These are phyloP conservation scores for Sinelater perroti DNA, from an alignment of 2,888 invertebrate genomes.

Conservation along the genomic window DNA sequence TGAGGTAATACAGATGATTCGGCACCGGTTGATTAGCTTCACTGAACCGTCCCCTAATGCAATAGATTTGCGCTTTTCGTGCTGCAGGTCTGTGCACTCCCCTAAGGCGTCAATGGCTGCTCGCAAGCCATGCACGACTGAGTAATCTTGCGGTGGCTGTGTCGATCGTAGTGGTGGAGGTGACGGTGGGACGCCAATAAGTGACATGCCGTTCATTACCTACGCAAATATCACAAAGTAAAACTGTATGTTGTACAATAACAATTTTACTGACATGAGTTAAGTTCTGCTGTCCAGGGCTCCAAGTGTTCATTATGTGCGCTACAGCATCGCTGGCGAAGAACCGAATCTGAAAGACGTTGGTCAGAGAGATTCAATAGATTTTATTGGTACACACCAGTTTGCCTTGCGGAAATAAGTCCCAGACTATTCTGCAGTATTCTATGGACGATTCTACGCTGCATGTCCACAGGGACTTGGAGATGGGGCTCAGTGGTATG, in stretches of 20 bases:
- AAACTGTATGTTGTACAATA: neutral
- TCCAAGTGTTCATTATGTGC: constrained; percentile 88
- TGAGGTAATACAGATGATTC: constrained; percentile 91
- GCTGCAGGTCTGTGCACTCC: constrained; percentile 81
- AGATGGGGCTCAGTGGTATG: constrained; percentile 83
- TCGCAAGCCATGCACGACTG: constrained; percentile 83
- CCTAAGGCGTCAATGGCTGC: constrained; percentile 87
- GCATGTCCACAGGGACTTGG: constrained; percentile 95
- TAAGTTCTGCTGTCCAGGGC: constrained; percentile 82
- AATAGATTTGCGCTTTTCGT: constrained; percentile 63
- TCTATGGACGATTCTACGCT: constrained; percentile 95
- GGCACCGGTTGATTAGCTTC: constrained; percentile 68
- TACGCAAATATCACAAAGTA: constrained; percentile 57
- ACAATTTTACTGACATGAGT: constrained; percentile 73
- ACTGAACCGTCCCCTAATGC: constrained; percentile 59
- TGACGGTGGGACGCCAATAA: constrained; percentile 80
- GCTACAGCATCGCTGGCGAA: constrained; percentile 88
- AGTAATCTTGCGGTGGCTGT: constrained; percentile 70
- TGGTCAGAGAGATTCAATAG: neutral
- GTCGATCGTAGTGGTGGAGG: constrained; percentile 58
- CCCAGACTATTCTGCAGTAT: constrained; percentile 96
- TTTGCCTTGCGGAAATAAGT: constrained; percentile 92
- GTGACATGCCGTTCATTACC: constrained; percentile 84
- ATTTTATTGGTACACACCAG: constrained; percentile 65
- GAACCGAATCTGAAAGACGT: constrained; percentile 75